Percentiles rank a stretch among this genome's conserved stretches.
Evolutionary conservation across 1,140 invertebrate genomes (phyloP).

Genomic region (Meloidogyne floridensis): DNA sequence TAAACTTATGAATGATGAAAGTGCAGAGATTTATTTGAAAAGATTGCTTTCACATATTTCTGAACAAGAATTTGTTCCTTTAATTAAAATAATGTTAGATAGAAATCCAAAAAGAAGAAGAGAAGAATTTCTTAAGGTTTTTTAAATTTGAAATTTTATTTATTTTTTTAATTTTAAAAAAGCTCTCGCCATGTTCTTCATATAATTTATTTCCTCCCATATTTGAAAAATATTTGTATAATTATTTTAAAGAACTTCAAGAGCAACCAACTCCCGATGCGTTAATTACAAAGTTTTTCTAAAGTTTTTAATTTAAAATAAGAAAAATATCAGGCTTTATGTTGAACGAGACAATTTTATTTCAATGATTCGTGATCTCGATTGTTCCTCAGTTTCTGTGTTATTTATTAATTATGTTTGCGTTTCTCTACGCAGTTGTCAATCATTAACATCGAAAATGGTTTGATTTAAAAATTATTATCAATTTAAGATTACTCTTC

Average conservation of each 20-base stretch:
- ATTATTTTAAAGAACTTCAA: constrained; percentile 54
- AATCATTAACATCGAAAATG: constrained; percentile 57
- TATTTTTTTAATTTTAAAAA: constrained; percentile 23
- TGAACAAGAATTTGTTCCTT: constrained; percentile 39
- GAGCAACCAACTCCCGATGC: constrained; percentile 47
- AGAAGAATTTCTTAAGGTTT: constrained; percentile 44
- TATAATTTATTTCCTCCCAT: constrained; percentile 47
- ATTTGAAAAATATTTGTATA: constrained; percentile 57
- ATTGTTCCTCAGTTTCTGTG: constrained; percentile 30
- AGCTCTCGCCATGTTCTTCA: constrained; percentile 41
- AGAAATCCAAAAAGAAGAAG: constrained; percentile 42
- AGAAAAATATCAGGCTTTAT: constrained; percentile 43
- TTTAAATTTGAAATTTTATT: constrained; percentile 13
- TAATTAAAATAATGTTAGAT: constrained; percentile 52
- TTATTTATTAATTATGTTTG: constrained; percentile 60
- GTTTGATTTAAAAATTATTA: constrained; percentile 23
- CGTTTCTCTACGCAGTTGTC: constrained; percentile 56
- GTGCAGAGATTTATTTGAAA: constrained; percentile 38
- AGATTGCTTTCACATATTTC: constrained; percentile 42
- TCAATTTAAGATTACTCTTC: neutral
- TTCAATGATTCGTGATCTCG: constrained; percentile 39
- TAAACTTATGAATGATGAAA: constrained; percentile 38
- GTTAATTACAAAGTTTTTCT: constrained; percentile 55
- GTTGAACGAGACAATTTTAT: constrained; percentile 49
- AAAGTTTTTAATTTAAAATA: constrained; percentile 29